A percentile compares a stretch with the other conserved stretches of the same genome.
Evolutionary conservation across 2,113 vertebrate species (phyloP).

Genomic region (Platysteira castanea): DNA sequence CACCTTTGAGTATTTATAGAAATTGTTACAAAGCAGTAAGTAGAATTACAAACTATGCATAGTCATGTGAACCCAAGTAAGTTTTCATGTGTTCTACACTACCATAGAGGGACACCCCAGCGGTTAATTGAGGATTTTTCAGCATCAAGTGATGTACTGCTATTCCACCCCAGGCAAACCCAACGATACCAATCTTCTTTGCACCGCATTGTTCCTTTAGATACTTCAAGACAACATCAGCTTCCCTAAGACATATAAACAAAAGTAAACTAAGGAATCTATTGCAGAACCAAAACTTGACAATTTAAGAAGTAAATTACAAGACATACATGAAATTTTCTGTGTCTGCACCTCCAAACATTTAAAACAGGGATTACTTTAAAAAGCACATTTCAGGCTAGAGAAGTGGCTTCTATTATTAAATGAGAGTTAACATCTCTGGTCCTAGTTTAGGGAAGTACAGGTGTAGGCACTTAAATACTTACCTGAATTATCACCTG

Average conservation of each 20-base stretch:
- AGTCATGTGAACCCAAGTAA: not conserved
- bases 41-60: not conserved
- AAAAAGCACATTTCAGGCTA: not conserved
- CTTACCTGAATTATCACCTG: constrained; percentile 32
- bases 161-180: constrained; percentile 93
- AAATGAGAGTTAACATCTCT: not conserved
- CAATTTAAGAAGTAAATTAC: not conserved
- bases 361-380: not conserved
- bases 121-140: constrained; percentile 79
- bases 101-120: constrained; percentile 90
- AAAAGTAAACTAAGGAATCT: not conserved
- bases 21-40: not conserved
- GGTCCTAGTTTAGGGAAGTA: not conserved
- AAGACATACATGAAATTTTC: not conserved
- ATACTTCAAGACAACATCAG: constrained; percentile 80
- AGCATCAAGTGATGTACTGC: constrained; percentile 85
- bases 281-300: not conserved
- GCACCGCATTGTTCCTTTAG: constrained; percentile 79
- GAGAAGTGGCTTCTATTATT: not conserved
- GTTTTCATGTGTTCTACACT: constrained; percentile 40
- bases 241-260: constrained; percentile 77
- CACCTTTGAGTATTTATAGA: not conserved
- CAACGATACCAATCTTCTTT: constrained; percentile 79
- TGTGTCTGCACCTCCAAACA: not conserved
- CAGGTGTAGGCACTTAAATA: not conserved